phyloP scores from a whole-genome alignment of 2,113 vertebrate species.

The Dunckerocampus dactyliophorus region DNA sequence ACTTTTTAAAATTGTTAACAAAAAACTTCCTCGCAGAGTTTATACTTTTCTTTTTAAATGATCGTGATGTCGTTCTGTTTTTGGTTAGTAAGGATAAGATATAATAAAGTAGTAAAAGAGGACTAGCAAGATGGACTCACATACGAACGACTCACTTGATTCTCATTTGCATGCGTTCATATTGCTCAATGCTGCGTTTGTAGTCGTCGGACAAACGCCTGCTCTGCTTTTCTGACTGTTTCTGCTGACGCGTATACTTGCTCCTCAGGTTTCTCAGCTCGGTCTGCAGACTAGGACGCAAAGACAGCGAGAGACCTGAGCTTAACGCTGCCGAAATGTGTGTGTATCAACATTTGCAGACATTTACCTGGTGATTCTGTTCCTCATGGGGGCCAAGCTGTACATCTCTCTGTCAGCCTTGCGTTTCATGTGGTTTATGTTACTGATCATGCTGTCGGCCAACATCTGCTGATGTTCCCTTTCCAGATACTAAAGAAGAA shows the following conservation, averaged over 20 bases:
- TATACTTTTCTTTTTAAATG: no score
- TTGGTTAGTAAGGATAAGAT: no score
- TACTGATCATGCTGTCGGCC: conserved; percentile 41
- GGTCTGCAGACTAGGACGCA: conserved; percentile 67
- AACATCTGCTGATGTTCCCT: conserved; percentile 72
- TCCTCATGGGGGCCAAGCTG: conserved; percentile 69
- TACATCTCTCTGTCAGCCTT: conserved; percentile 45
- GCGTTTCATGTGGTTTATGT: neutral
- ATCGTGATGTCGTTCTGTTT: no score
- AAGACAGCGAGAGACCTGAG: neutral
- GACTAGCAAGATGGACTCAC: neutral
- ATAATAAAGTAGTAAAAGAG: no score
- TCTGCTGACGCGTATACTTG: conserved; percentile 60
- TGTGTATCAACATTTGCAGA: neutral
- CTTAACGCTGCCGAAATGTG: neutral
- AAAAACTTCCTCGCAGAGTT: no score
- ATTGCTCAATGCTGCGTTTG: conserved; percentile 61
- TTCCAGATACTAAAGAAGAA: conserved; percentile 65
- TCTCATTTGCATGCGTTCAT: conserved; percentile 73
- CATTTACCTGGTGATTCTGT: conserved; percentile 72
- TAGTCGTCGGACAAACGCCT: conserved; percentile 58
- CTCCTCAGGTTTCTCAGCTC: conserved; percentile 60
- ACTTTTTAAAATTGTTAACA: no score
- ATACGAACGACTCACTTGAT: conserved; percentile 65
- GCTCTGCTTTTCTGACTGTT: conserved; percentile 67